These are phyloP conservation scores for roundworm (Caenorhabditis elegans) DNA, from an alignment of 1,140 invertebrate species.

Conservation along the genomic window DNA sequence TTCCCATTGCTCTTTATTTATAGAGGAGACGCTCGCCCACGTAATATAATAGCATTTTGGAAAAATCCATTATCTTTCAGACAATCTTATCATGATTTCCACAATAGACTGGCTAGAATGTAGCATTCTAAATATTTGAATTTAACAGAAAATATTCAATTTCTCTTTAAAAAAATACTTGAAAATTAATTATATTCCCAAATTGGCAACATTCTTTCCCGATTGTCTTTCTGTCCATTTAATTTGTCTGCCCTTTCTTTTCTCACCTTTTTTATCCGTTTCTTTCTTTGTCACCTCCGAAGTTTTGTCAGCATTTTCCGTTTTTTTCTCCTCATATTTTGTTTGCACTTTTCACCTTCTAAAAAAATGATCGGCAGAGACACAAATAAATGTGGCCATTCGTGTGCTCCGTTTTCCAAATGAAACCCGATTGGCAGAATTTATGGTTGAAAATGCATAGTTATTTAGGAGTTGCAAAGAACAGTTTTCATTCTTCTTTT, in stretches of 20 bases:
- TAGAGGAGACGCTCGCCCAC: no score
- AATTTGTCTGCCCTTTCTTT: not conserved
- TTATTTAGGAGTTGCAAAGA: not conserved
- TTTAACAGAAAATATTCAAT: no score
- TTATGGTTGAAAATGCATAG: no score
- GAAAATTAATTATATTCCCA: no score
- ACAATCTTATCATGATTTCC: not conserved
- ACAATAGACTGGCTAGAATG: not conserved
- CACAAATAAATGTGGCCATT: slow-evolving; percentile 28
- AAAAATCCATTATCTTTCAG: not conserved
- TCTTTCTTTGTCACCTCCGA: not conserved
- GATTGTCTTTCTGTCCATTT: not conserved
- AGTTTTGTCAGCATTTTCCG: not conserved
- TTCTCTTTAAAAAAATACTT: no score
- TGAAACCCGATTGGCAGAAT: not conserved
- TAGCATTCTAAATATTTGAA: no score
- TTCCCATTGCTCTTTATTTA: not conserved
- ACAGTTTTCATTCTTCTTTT: not conserved
- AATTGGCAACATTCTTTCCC: no score
- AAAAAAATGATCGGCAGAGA: not conserved
- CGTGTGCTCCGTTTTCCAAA: not conserved
- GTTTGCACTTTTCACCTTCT: slow-evolving; percentile 2
- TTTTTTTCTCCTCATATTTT: not conserved
- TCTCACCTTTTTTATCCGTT: not conserved
- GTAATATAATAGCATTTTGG: no score